Evolutionary conservation across 2,797 vertebrate genomes (phyloP).

Genomic region (Prunella strophiata): DNA sequence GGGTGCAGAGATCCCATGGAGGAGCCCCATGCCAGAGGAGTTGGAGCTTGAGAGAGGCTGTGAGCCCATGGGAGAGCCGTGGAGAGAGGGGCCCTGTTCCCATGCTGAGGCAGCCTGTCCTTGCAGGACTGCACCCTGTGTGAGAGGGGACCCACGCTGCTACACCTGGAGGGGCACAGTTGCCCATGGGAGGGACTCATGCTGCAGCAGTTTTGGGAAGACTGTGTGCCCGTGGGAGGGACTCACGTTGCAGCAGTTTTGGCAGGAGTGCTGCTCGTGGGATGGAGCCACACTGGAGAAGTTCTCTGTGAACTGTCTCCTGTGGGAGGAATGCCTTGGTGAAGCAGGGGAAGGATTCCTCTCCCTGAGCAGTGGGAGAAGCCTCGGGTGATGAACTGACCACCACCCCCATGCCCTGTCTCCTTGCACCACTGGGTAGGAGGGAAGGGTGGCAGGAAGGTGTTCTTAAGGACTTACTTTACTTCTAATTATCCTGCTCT

Average conservation of each 20-base stretch:
- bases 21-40: accelerated
- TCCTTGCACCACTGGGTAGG: accelerated
- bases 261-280: background rate
- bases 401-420: background rate
- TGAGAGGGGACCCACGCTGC: background rate
- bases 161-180: background rate
- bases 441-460: background rate
- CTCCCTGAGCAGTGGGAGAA: background rate
- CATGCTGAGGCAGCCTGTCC: too few relatives aligned
- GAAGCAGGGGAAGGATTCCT: background rate
- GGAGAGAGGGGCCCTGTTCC: background rate
- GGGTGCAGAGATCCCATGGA: background rate
- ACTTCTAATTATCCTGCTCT: background rate
- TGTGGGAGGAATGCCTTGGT: background rate
- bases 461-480: background rate
- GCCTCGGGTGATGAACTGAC: accelerated
- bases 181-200: too few relatives aligned
- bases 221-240: background rate
- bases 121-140: background rate
- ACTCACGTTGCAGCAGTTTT: background rate
- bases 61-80: accelerated
- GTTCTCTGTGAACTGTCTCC: background rate
- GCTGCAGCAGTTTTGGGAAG: background rate
- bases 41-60: background rate
- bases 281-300: background rate